Percentiles rank a stretch among this genome's conserved stretches.
Conservation (phyloP, 2,888 invertebrate species). For the Mesorhabditis belari region DNA sequence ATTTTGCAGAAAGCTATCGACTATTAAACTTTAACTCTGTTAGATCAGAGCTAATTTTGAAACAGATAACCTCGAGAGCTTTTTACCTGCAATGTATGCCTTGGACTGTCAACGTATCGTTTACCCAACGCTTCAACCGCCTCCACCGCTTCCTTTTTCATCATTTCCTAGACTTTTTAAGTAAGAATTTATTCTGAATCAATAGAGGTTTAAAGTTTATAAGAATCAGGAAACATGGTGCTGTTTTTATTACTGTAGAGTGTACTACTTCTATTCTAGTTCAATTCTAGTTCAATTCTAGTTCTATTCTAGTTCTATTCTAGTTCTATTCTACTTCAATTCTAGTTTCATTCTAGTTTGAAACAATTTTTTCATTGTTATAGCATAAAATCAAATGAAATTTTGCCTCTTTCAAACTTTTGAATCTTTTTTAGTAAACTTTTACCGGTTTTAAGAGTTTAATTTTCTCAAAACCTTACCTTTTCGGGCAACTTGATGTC, state of each 20-base stretch:
- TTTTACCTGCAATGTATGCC: slow-evolving; percentile 56
- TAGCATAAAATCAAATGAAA: no score
- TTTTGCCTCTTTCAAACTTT: slow-evolving; percentile 3
- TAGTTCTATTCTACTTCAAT: no score
- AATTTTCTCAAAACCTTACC: slow-evolving; percentile 1
- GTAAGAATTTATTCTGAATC: no score
- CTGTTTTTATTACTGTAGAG: no score
- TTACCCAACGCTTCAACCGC: slow-evolving; percentile 45
- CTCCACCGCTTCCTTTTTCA: slow-evolving; percentile 52
- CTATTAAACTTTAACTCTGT: no score
- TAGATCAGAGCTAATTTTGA: slow-evolving; percentile 38
- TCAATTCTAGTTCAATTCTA: no score
- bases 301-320: no score
- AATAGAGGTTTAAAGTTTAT: no score
- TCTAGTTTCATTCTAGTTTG: slow-evolving; percentile 4
- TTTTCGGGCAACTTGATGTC: slow-evolving; percentile 15
- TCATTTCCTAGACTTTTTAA: slow-evolving; percentile 39
- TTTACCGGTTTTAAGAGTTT: background rate
- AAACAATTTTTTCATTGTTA: no score
- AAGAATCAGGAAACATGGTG: no score
- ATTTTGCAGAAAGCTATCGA: no score
- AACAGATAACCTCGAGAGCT: background rate
- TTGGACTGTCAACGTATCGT: slow-evolving; percentile 37
- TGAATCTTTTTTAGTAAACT: background rate
- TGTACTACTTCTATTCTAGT: no score